phyloP scores from a whole-genome alignment of 2,888 invertebrate genomes.

The Tetragnatha montana region DNA sequence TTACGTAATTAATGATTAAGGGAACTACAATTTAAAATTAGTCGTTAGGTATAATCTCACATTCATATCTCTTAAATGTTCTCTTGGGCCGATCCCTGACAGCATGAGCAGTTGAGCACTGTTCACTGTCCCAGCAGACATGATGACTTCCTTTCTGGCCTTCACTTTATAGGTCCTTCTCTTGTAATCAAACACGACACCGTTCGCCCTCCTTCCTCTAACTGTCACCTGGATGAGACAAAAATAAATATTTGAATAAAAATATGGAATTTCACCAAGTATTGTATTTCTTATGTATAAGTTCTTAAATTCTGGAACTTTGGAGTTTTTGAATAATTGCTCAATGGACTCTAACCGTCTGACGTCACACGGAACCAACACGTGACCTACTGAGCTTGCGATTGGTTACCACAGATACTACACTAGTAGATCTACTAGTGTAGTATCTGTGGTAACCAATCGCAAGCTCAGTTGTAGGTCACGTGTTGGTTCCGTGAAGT shows the following conservation, averaged over 20 bases:
- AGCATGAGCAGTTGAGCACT: constrained; percentile 95
- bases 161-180: constrained; percentile 83
- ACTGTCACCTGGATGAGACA: background rate
- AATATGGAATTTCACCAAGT: background rate
- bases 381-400: no score
- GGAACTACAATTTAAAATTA: background rate
- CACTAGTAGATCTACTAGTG: background rate
- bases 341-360: background rate
- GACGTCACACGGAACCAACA: no score
- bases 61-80: constrained; percentile 79
- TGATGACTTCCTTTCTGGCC: constrained; percentile 89
- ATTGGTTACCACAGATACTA: background rate
- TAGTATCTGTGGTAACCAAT: no score
- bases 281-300: background rate
- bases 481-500: no score
- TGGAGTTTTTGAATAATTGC: background rate
- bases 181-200: background rate
- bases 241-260: background rate
- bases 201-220: background rate
- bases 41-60: background rate
- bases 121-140: constrained; percentile 93
- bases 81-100: constrained; percentile 89
- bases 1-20: no score
- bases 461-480: no score
- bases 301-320: background rate